These are phyloP conservation scores for Leptopilina myrica DNA, from an alignment of 2,888 invertebrate species.

Conservation along the genomic window DNA sequence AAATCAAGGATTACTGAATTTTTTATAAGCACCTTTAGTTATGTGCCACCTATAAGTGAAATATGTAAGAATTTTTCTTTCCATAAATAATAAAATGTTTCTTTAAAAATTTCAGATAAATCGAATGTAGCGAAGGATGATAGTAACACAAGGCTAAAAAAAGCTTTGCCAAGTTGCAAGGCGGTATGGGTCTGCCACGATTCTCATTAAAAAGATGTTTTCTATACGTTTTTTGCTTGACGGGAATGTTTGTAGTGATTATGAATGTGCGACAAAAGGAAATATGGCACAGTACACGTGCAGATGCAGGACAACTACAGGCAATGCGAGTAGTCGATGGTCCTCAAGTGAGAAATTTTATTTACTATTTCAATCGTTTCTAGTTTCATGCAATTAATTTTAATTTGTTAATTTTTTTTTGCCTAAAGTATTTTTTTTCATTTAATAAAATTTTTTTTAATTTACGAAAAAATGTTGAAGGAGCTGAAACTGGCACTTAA, in stretches of 20 bases:
- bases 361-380: not conserved
- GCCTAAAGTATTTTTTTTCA: no score
- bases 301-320: constrained; percentile 48
- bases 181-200: constrained; percentile 79
- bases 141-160: constrained; percentile 48
- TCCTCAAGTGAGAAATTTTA: constrained; percentile 62
- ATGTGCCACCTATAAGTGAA: not conserved
- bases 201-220: constrained; percentile 80
- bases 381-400: no score
- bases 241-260: constrained; percentile 78
- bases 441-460: no score
- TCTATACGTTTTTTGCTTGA: constrained; percentile 78
- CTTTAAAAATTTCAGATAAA: constrained; percentile 41
- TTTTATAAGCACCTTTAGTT: no score
- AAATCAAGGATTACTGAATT: no score
- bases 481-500: no score
- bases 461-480: no score
- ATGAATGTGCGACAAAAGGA: constrained; percentile 77
- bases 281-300: constrained; percentile 69
- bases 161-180: constrained; percentile 43
- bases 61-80: not conserved
- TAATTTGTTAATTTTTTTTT: no score
- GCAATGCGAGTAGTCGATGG: constrained; percentile 58
- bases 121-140: constrained; percentile 45
- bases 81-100: not conserved